Conservation (phyloP, 2,113 vertebrate genomes). For the Scatophagus argus region DNA sequence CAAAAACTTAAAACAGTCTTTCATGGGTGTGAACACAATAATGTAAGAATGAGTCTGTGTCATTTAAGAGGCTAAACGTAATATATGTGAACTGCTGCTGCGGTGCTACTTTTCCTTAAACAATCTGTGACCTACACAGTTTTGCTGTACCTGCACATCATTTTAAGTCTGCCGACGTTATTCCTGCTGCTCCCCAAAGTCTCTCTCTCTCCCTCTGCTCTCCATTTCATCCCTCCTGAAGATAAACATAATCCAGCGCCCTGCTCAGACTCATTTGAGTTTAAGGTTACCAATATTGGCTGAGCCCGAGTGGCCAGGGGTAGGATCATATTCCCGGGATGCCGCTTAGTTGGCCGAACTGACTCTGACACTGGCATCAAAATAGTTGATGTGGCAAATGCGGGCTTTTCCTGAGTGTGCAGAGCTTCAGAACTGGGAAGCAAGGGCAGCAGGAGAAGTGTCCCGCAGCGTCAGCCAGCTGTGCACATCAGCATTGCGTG, state of each 20-base stretch:
- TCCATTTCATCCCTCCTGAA: conserved; percentile 58
- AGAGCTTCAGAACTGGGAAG: conserved; percentile 18
- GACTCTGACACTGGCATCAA: conserved; percentile 41
- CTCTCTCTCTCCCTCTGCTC: conserved; percentile 46
- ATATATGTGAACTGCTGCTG: neutral
- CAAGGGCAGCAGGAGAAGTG: conserved; percentile 45
- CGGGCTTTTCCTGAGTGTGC: conserved; percentile 45
- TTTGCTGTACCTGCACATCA: conserved; percentile 53
- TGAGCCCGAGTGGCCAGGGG: conserved; percentile 28
- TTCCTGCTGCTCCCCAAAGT: conserved; percentile 51
- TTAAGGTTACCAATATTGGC: conserved; percentile 60
- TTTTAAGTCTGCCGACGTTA: conserved; percentile 49
- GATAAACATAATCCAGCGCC: conserved; percentile 64
- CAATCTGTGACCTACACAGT: conserved; percentile 18
- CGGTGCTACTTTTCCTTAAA: conserved; percentile 1
- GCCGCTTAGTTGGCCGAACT: conserved; percentile 58
- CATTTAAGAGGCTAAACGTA: neutral
- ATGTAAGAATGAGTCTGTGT: neutral
- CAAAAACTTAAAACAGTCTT: neutral
- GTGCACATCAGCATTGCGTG: conserved; percentile 22
- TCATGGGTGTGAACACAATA: neutral
- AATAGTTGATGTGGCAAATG: conserved; percentile 61
- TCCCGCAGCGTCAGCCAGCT: conserved; percentile 55
- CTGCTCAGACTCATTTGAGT: conserved; percentile 59
- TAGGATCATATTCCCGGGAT: conserved; percentile 47